Conservation (phyloP, 1,140 invertebrate genomes). For the Kradibia gibbosae region DNA sequence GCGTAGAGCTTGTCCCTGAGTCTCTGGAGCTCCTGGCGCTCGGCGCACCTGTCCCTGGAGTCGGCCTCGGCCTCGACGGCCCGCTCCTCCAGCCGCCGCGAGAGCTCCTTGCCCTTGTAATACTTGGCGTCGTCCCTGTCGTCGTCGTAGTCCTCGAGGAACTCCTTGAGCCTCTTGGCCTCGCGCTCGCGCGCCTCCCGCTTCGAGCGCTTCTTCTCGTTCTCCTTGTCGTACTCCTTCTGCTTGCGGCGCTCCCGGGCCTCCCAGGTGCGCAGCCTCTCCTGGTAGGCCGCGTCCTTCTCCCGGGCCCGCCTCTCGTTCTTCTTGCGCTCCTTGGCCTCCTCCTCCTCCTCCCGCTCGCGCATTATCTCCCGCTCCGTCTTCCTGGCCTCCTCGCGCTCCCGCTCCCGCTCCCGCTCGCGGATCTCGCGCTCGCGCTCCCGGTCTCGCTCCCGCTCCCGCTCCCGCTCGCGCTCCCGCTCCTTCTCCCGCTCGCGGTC, state of each 20-base stretch:
- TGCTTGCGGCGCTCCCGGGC: slow-evolving; percentile 91
- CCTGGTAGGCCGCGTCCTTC: slow-evolving; percentile 95
- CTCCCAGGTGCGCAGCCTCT: slow-evolving; percentile 91
- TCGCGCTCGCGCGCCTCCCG: slow-evolving; percentile 90
- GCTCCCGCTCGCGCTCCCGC: slow-evolving; percentile 54
- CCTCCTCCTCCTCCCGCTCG: slow-evolving; percentile 92
- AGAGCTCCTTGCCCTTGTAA: slow-evolving; percentile 95
- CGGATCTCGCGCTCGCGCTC: slow-evolving; percentile 58
- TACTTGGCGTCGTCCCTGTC: slow-evolving; percentile 97
- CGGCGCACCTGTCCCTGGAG: slow-evolving; percentile 88
- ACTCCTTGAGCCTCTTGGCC: slow-evolving; percentile 95
- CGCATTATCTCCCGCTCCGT: slow-evolving; percentile 77
- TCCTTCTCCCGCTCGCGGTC: slow-evolving; percentile 66
- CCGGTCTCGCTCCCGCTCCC: slow-evolving; percentile 56
- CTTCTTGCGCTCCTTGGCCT: slow-evolving; percentile 91
- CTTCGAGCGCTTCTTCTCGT: slow-evolving; percentile 86
- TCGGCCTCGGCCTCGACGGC: slow-evolving; percentile 94
- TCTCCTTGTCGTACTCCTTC: slow-evolving; percentile 94
- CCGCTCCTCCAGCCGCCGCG: slow-evolving; percentile 88
- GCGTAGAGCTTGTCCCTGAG: slow-evolving; percentile 87
- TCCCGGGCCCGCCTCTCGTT: slow-evolving; percentile 91
- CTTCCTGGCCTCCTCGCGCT: slow-evolving; percentile 73
- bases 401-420: slow-evolving; percentile 66
- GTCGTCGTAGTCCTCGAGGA: slow-evolving; percentile 99
- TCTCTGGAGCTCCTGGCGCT: slow-evolving; percentile 94